A percentile compares a stretch with the other conserved stretches of the same genome.
Evolutionary conservation across 2,113 vertebrate genomes (phyloP).

Genomic region (Orcinus orca): DNA sequence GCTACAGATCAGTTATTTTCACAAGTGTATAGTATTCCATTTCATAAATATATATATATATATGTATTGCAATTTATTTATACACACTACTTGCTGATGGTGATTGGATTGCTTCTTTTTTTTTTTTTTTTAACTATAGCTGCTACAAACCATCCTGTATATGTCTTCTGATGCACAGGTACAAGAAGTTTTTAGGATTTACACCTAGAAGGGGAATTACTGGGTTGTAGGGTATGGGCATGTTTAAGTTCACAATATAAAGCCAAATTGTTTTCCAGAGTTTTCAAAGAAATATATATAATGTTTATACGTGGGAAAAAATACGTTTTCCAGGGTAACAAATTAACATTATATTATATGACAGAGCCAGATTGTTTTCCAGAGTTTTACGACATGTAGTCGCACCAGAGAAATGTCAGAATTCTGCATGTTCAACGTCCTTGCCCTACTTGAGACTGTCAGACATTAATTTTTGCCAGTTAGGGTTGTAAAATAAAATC

Average conservation of each 20-base stretch:
- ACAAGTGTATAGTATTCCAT: not conserved
- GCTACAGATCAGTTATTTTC: not conserved
- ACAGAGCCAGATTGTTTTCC: not conserved
- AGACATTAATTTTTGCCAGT: not conserved
- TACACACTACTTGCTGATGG: not conserved
- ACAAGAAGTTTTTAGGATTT: not conserved
- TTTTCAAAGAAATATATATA: not conserved
- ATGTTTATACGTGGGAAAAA: not conserved
- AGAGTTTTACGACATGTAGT: not conserved
- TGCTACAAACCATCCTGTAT: not conserved
- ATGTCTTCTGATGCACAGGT: not conserved
- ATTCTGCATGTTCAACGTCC: not conserved
- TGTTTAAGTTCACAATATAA: not conserved
- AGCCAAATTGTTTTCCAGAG: not conserved
- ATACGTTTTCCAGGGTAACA: not conserved
- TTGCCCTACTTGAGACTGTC: not conserved
- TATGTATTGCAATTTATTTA: not conserved
- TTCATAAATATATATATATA: not conserved
- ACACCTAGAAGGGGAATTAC: not conserved
- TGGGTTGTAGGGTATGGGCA: not conserved
- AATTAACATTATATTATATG: not conserved
- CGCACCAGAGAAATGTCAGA: not conserved
- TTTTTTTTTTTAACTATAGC: not conserved
- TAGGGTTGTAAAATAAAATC: not conserved
- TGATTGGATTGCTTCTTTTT: not conserved